phyloP scores from a whole-genome alignment of 2,113 vertebrate species.

The Dissostichus mawsoni region DNA sequence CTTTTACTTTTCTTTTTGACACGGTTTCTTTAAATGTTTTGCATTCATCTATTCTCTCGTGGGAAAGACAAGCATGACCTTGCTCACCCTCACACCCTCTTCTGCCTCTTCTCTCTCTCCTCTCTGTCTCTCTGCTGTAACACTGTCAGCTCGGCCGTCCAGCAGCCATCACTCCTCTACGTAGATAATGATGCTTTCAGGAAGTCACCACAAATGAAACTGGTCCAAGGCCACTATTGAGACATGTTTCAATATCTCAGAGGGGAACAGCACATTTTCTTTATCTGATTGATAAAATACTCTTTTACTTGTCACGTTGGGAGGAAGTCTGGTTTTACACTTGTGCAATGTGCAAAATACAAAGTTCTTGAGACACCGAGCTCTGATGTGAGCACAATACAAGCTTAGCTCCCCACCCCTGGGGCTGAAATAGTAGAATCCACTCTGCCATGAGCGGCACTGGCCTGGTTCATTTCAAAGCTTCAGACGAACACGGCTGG shows the following conservation, averaged over 20 bases:
- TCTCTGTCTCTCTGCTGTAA: slow-evolving; percentile 33
- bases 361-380: slow-evolving; percentile 56
- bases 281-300: slow-evolving; percentile 37
- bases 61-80: slow-evolving; percentile 6
- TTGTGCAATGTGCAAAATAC: slow-evolving; percentile 78
- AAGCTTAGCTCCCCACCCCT: slow-evolving; percentile 27
- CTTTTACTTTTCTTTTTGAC: not conserved
- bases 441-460: slow-evolving; percentile 22
- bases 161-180: slow-evolving; percentile 57
- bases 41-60: slow-evolving; percentile 12
- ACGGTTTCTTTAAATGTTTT: slow-evolving; percentile 22
- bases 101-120: not conserved
- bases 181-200: slow-evolving; percentile 10
- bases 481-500: slow-evolving; percentile 28
- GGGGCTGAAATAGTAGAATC: slow-evolving; percentile 1
- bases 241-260: slow-evolving; percentile 6
- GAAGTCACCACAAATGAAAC: slow-evolving; percentile 25
- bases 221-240: slow-evolving; percentile 15
- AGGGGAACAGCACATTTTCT: slow-evolving; percentile 6
- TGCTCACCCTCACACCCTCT: not conserved
- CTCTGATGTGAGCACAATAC: slow-evolving; percentile 25
- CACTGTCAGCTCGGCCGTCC: slow-evolving; percentile 58
- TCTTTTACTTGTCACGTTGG: slow-evolving; percentile 17
- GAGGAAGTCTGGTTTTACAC: slow-evolving; percentile 60
- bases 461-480: slow-evolving; percentile 48